phyloP scores from a whole-genome alignment of 2,888 invertebrate genomes.

The Drosophila kanekoi region DNA sequence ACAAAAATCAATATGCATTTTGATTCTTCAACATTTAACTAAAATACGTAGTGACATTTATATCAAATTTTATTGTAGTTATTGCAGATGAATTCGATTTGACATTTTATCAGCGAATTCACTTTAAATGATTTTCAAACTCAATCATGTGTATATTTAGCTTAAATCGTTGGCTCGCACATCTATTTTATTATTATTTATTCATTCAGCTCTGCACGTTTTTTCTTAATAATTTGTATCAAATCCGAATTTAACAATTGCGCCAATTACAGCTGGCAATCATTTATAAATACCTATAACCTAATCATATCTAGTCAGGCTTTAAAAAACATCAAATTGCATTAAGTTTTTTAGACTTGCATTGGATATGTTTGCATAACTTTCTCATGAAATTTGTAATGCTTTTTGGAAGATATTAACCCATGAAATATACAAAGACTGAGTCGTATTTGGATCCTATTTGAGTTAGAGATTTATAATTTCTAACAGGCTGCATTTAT shows the following conservation, averaged over 20 bases:
- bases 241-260: conserved; percentile 3
- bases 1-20: conserved; percentile 14
- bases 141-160: conserved; percentile 17
- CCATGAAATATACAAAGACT: no score
- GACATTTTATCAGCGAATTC: conserved; percentile 25
- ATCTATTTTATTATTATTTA: background rate
- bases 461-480: no score
- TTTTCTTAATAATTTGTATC: conserved; percentile 9
- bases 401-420: no score
- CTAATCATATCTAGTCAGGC: no score
- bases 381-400: no score
- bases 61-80: background rate
- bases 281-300: no score
- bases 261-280: no score
- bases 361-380: no score
- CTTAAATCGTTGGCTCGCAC: conserved; percentile 17
- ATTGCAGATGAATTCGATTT: background rate
- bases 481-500: no score
- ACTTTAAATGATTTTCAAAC: conserved; percentile 18
- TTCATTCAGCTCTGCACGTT: background rate
- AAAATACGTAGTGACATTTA: conserved; percentile 2
- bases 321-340: no score
- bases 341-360: no score
- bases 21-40: conserved; percentile 5
- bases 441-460: no score